These are phyloP conservation scores for Tribolium castaneum DNA, from an alignment of 1,140 invertebrate genomes.

Conservation along the genomic window DNA sequence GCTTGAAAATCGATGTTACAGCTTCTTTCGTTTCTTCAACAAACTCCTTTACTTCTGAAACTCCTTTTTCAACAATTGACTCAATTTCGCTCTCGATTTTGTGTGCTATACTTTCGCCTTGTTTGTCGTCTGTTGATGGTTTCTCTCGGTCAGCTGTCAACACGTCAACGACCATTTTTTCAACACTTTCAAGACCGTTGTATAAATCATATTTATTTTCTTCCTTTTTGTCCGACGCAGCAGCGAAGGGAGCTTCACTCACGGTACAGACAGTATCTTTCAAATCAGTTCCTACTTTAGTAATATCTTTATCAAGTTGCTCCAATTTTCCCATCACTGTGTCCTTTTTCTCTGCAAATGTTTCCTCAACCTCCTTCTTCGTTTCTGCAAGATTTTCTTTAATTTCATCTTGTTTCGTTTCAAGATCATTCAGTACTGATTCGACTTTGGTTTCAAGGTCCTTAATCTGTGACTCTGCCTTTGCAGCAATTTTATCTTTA, in stretches of 20 bases:
- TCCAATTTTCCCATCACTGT: neutral
- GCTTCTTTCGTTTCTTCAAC: conserved; percentile 31
- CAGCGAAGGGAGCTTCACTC: neutral
- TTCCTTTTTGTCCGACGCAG: neutral
- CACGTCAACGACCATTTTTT: conserved; percentile 24
- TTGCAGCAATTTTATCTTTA: conserved; percentile 36
- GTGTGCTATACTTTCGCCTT: neutral
- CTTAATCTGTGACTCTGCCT: conserved; percentile 13
- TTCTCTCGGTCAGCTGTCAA: conserved; percentile 6
- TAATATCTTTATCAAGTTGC: neutral
- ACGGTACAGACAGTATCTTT: neutral
- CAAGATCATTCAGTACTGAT: neutral
- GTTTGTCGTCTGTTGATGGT: neutral
- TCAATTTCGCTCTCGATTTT: conserved; percentile 8
- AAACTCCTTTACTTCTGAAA: conserved; percentile 23
- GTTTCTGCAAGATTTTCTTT: neutral
- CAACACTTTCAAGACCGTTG: conserved; percentile 17
- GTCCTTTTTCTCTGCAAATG: conserved; percentile 10
- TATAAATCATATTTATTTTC: neutral
- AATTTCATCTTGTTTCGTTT: conserved; percentile 25
- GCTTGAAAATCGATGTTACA: conserved; percentile 13
- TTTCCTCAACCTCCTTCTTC: neutral
- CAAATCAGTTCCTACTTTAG: neutral
- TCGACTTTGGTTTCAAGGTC: conserved; percentile 13
- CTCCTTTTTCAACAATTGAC: conserved; percentile 1